These are phyloP conservation scores for Cyphomyrus discorhynchus DNA, from an alignment of 2,113 vertebrate genomes.

Conservation along the genomic window DNA sequence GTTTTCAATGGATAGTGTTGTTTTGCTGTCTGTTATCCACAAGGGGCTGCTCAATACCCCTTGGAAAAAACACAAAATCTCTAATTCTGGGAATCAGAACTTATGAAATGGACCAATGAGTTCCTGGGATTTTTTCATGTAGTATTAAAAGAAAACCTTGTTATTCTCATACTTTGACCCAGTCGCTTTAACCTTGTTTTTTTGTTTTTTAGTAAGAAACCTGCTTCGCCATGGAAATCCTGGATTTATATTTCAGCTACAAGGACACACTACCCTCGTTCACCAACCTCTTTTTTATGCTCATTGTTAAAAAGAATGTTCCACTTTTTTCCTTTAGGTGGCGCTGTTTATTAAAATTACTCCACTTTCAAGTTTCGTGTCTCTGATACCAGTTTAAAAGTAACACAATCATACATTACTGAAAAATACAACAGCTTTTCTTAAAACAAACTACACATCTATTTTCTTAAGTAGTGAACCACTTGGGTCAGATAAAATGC, in stretches of 20 bases:
- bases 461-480: neutral
- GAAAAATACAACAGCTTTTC: neutral
- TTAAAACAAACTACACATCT: neutral
- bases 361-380: neutral
- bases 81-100: neutral
- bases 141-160: neutral
- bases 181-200: neutral
- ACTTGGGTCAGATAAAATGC: neutral
- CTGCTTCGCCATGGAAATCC: neutral
- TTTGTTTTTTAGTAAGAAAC: neutral
- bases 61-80: neutral
- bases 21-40: neutral
- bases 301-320: neutral
- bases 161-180: neutral
- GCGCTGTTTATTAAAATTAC: neutral
- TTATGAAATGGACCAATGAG: neutral
- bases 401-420: neutral
- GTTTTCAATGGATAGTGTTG: neutral
- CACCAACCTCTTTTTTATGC: neutral
- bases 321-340: neutral
- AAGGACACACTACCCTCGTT: neutral
- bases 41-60: neutral
- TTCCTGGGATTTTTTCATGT: neutral
- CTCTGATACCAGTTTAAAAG: neutral
- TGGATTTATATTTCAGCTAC: neutral